Conservation (phyloP, 2,113 vertebrate genomes). For the Oxyura jamaicensis region DNA sequence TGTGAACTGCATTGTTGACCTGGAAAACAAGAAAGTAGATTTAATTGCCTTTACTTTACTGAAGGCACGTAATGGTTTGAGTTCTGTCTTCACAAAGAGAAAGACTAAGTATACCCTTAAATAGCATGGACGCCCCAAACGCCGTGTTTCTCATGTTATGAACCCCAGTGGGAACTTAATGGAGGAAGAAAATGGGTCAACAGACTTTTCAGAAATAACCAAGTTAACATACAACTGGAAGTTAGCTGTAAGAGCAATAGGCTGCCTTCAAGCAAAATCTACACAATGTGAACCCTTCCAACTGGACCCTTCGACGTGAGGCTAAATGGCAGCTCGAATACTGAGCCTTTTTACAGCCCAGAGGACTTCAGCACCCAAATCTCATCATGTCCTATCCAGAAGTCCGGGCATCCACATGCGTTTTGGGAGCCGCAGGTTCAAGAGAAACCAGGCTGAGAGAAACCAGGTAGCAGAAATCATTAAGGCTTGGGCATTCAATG, state of each 20-base stretch:
- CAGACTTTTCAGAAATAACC: not conserved
- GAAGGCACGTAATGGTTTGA: not conserved
- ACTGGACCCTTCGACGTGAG: not conserved
- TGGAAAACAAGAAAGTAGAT: conserved; percentile 32
- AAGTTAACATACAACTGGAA: not conserved
- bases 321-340: not conserved
- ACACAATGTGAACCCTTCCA: not conserved
- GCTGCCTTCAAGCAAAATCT: not conserved
- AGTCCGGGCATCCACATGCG: not conserved
- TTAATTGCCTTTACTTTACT: not conserved
- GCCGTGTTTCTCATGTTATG: not conserved
- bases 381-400: not conserved
- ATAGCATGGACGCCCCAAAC: not conserved
- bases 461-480: not conserved
- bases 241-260: not conserved
- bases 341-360: not conserved
- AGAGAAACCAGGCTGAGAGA: not conserved
- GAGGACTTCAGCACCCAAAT: not conserved
- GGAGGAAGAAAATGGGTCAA: not conserved
- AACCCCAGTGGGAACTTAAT: not conserved
- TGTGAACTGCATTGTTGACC: conserved; percentile 72
- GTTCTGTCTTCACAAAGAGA: not conserved
- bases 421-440: not conserved
- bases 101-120: not conserved
- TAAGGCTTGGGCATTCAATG: not conserved